A percentile compares a stretch with the other conserved stretches of the same genome.
These are phyloP conservation scores for Tarsius wallacei DNA, from an alignment of 2,797 vertebrate genomes.

Conservation along the genomic window DNA sequence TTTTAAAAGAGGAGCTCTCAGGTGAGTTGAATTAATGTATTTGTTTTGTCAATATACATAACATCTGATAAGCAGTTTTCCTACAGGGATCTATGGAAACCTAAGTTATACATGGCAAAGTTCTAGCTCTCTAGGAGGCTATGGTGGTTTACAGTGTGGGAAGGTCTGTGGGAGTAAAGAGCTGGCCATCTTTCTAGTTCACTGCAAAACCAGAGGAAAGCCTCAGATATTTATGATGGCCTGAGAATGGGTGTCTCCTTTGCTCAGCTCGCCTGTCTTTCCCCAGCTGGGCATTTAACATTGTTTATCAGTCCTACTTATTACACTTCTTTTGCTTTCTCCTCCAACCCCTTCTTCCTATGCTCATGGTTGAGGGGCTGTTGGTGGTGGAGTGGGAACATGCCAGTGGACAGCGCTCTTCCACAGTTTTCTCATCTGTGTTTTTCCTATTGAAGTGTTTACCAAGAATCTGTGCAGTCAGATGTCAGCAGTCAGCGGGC, in stretches of 20 bases:
- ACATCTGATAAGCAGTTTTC: neutral
- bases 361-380: neutral
- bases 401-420: neutral
- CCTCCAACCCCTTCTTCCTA: neutral
- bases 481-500: constrained; percentile 98
- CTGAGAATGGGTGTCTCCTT: neutral
- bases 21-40: neutral
- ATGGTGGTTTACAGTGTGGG: neutral
- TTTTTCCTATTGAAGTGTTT: constrained; percentile 93
- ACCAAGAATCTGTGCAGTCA: constrained; percentile 99
- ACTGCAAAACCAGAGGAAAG: too few relatives aligned
- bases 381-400: neutral
- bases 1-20: constrained; percentile 47
- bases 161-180: neutral
- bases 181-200: neutral
- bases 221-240: neutral
- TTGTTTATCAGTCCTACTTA: neutral
- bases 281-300: neutral
- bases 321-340: neutral
- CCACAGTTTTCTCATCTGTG: neutral
- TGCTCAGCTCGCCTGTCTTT: neutral
- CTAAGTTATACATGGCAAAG: neutral
- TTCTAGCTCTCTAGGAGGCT: neutral
- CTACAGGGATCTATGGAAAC: neutral
- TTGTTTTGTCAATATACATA: neutral